Base-by-base conservation (phyloP, 2,888 invertebrate genomes). In the Dicycla oo region DNA sequence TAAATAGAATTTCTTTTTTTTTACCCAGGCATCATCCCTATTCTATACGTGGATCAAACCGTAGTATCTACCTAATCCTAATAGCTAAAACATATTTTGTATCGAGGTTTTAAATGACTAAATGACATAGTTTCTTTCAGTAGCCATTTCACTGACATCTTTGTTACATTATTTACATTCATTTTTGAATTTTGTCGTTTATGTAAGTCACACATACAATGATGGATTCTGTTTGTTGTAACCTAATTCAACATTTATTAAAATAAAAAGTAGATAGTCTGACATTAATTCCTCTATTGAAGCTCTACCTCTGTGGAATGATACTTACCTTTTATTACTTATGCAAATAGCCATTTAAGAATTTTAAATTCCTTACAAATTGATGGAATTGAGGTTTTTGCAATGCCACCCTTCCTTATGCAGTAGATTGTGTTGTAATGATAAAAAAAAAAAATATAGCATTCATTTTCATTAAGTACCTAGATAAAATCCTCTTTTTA, bases 381-480 rank as follows among this genome's bases (percentile, higher is more conserved):
- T 26, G 1, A 7, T 60, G 1, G 7, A 4, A 4, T 45, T 57
- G n/a, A 43, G 3, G 3, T 23, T 23, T 45, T 54, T 45, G 6
- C 7, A 68, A 49, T 43, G 38, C 26, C 26, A 34, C 43, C 5
- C 34, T 58, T 26, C 11, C 2, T 13, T 47, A 23, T 34, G 15
- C 45, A 63, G 13, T 26, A 26, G 7, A 18, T 20, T n/a, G 11
- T 20, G 43, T 40, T 40, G 4, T 40, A 23, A 23, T 40, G 43
- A 73, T 58, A 66, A 58, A 58, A 66, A 65, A n/a, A 18, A 23
- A 20, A 66, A 73, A 57, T 15, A 30, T 38, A 45, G n/a, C 26
- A 65, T 51, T 74, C 2, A 65, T 51, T 75, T 23, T 30, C 20
- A 75, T 51, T 66, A 58, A 66, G 43, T 30, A 58, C 15, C 20